phyloP scores from a whole-genome alignment of 2,113 vertebrate genomes.

The Neotoma lepida region DNA sequence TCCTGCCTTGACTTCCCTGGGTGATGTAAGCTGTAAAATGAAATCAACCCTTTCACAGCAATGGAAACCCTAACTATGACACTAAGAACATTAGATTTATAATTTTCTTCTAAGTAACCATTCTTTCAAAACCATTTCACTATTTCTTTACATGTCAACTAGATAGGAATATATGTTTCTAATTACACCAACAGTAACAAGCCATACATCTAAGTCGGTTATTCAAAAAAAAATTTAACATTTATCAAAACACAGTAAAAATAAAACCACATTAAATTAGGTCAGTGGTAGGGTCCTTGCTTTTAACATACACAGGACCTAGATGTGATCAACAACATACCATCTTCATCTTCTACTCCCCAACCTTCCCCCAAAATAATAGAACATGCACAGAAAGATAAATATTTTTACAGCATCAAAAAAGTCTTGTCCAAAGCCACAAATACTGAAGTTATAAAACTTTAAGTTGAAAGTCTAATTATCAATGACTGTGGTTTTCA shows the following conservation, averaged over 20 bases:
- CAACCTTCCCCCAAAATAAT: neutral
- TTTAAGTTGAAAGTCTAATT: neutral
- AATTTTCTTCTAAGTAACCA: neutral
- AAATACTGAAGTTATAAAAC: neutral
- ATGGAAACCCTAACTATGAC: neutral
- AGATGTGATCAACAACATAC: neutral
- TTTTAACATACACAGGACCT: neutral
- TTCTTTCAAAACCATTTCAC: slow-evolving; percentile 13
- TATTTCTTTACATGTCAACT: neutral
- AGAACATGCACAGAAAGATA: neutral
- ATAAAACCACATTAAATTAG: neutral
- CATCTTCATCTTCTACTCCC: neutral
- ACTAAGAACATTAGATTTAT: neutral
- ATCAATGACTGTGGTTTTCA: neutral
- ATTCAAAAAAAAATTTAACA: neutral
- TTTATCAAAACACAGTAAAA: neutral
- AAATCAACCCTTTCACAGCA: neutral
- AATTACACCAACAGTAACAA: neutral
- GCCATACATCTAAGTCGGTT: neutral
- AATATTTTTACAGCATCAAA: neutral
- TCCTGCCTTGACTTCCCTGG: neutral
- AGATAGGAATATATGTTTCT: neutral
- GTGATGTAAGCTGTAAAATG: neutral
- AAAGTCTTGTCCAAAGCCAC: neutral
- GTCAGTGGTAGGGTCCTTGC: neutral